Base-by-base conservation (phyloP, 53 echinoderm and acorn worm genomes). In the Glandiceps talaboti region DNA sequence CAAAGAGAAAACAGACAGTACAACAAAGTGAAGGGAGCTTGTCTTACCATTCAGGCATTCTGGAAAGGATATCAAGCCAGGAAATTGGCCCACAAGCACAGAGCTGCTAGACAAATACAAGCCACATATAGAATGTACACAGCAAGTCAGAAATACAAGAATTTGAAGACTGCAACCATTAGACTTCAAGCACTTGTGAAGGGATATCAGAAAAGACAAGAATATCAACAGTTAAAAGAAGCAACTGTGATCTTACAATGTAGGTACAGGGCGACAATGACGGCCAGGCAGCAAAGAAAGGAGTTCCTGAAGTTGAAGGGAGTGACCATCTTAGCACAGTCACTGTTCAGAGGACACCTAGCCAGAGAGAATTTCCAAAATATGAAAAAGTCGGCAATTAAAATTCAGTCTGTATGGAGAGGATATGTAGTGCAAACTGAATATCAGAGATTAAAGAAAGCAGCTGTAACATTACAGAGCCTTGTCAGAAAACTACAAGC, bases 401-500 rank as follows among this genome's bases (percentile, higher is more conserved):
- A 83, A 74, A 93, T 96, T 29, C 97, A 96, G 74, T 81, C 91
- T 28, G 74, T 31, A 26, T 89, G 86, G 85, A 83, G 97, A 30
- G 86, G 87, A 88, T 82, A 94, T 29, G 0, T 75, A 1, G 29
- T 28, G 27, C 30, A 73, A 29, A 75, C 32, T 26, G 28, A 33
- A 1, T 94, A 86, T 84, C 81, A 83, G 6, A 82, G 27, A 30
- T 74, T 81, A 77, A 87, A 32, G 30, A 30, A 73, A n/a, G 80
- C 92, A 28, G 92, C 92, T 1, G 79, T 93, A 33, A 75, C 73
- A 45, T 83, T 96, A 28, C 97, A 93, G 75, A 77, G 89, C 14
- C 1, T 74, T 25, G 85, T 33, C 14, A 83, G 97, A 77, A 87
- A 81, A 74, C 79, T 87, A 20, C 74, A 79, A 30, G 85, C 82